Evolutionary conservation across 2,888 invertebrate genomes (phyloP).

Genomic region (Aradus depressus): DNA sequence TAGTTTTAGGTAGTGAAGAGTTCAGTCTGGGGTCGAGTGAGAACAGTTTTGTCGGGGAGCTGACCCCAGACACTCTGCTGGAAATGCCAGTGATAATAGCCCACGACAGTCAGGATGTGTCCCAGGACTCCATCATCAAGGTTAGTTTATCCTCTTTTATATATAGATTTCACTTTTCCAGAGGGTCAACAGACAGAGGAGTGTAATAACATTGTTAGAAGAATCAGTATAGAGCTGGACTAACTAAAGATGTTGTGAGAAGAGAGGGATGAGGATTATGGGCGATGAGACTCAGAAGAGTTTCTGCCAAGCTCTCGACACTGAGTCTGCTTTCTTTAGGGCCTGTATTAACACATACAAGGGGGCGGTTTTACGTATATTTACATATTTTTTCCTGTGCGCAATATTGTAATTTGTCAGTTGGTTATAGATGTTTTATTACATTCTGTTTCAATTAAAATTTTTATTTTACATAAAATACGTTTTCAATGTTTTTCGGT

Average conservation of each 20-base stretch:
- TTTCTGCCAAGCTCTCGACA: too few species aligned
- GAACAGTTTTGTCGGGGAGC: constrained; percentile 25
- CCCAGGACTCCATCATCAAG: neutral
- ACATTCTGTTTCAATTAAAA: neutral
- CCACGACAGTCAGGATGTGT: constrained; percentile 26
- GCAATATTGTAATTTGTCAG: too few species aligned
- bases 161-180: neutral
- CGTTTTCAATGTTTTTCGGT: neutral
- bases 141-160: constrained; percentile 1
- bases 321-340: too few species aligned
- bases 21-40: constrained; percentile 1
- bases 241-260: too few species aligned
- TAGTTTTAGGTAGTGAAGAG: constrained; percentile 19
- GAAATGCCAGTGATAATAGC: constrained; percentile 34
- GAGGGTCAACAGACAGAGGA: too few species aligned
- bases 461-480: neutral
- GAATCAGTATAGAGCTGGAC: too few species aligned
- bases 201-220: too few species aligned
- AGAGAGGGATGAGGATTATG: too few species aligned
- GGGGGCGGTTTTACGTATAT: too few species aligned
- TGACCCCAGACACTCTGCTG: constrained; percentile 33
- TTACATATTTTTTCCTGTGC: too few species aligned
- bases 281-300: too few species aligned
- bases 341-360: too few species aligned
- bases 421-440: neutral